Percentiles rank a stretch among this genome's conserved stretches.
These are phyloP conservation scores for Siniperca chuatsi DNA, from an alignment of 2,113 vertebrate genomes.

Conservation along the genomic window DNA sequence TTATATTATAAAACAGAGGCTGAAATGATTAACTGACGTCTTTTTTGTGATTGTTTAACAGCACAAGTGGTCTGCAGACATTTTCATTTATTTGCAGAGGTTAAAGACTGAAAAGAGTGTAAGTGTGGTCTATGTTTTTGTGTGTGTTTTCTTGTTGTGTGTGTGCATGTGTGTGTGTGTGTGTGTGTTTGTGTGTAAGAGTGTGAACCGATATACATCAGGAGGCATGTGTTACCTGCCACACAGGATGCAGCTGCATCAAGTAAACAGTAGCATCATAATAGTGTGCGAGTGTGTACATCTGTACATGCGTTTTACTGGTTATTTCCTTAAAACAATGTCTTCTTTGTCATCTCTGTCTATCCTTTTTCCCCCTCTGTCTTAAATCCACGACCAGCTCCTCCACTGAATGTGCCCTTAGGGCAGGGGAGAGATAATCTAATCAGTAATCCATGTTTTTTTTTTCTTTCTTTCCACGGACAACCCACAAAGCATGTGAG, in stretches of 20 bases:
- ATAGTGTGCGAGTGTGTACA: not conserved
- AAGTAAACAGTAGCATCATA: conserved; percentile 59
- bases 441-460: conserved; percentile 63
- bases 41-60: not conserved
- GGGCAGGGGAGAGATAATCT: conserved; percentile 58
- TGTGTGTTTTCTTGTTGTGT: conserved; percentile 18
- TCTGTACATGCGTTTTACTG: conserved; percentile 32
- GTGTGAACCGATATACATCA: conserved; percentile 19
- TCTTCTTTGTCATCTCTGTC: conserved; percentile 54
- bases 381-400: conserved; percentile 48
- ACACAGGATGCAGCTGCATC: conserved; percentile 81
- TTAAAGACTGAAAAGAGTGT: conserved; percentile 38
- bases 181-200: conserved; percentile 26
- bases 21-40: not conserved
- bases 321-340: conserved; percentile 50
- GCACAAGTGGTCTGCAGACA: not conserved
- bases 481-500: conserved; percentile 27
- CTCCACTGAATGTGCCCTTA: conserved; percentile 37
- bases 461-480: conserved; percentile 1
- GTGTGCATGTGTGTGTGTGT: conserved; percentile 3
- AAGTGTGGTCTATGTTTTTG: conserved; percentile 40
- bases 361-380: conserved; percentile 41
- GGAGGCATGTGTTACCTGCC: conserved; percentile 57
- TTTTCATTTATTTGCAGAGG: conserved; percentile 14
- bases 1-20: not conserved